Percentiles rank a stretch among this genome's conserved stretches.
phyloP scores from a whole-genome alignment of 2,888 invertebrate species.

The Trissoscelio sp. region DNA sequence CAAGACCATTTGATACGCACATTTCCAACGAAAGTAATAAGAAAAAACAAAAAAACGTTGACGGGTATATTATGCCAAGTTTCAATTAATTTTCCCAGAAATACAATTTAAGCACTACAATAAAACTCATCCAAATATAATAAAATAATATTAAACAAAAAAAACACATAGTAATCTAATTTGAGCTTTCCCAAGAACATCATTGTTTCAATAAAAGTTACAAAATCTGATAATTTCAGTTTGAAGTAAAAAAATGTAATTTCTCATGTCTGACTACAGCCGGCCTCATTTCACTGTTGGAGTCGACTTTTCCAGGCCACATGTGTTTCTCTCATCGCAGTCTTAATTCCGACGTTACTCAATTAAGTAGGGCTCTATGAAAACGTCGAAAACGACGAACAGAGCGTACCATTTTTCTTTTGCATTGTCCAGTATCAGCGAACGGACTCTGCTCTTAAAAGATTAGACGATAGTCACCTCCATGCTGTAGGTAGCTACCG shows the following conservation, averaged over 20 bases:
- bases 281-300: constrained; percentile 36
- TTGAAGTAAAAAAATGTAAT: constrained; percentile 8
- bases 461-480: constrained; percentile 72
- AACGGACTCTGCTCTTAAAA: constrained; percentile 66
- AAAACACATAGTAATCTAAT: constrained; percentile 3
- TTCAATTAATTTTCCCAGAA: constrained; percentile 49
- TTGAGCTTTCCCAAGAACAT: background rate
- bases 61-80: constrained; percentile 2
- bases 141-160: constrained; percentile 10
- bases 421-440: constrained; percentile 61
- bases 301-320: constrained; percentile 41
- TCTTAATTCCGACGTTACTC: constrained; percentile 48
- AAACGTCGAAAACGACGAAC: constrained; percentile 45
- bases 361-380: constrained; percentile 17
- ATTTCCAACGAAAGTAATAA: constrained; percentile 37
- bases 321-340: constrained; percentile 37
- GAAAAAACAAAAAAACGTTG: constrained; percentile 22
- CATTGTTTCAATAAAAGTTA: constrained; percentile 5
- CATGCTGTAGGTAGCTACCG: constrained; percentile 66
- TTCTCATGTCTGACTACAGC: constrained; percentile 38
- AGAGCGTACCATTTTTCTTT: constrained; percentile 71
- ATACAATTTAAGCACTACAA: background rate
- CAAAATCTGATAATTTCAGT: constrained; percentile 13
- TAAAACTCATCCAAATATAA: background rate
- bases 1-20: constrained; percentile 63